A percentile compares a stretch with the other conserved stretches of the same genome.
Conservation (phyloP, 2,888 invertebrate species). For the Drosophila dives region DNA sequence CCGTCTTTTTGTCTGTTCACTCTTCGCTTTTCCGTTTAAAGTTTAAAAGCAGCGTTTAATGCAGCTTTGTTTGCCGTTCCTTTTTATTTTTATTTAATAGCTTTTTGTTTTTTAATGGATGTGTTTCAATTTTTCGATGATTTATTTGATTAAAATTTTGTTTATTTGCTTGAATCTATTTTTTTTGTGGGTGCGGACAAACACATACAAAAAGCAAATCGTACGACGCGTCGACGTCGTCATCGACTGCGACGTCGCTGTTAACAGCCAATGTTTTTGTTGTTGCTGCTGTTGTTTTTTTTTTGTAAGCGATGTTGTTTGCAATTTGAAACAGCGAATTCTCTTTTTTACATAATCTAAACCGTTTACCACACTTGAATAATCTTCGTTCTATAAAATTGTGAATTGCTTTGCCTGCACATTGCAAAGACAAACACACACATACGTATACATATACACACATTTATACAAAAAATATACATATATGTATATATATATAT, state of each 20-base stretch:
- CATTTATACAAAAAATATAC: neutral
- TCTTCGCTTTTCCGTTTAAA: constrained; percentile 36
- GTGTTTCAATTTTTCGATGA: constrained; percentile 31
- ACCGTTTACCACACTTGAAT: constrained; percentile 25
- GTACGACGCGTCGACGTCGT: constrained; percentile 55
- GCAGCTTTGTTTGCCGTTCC: constrained; percentile 38
- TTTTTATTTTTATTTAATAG: constrained; percentile 53
- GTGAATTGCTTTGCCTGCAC: constrained; percentile 66
- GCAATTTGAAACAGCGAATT: constrained; percentile 26
- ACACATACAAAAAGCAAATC: constrained; percentile 59
- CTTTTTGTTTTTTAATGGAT: constrained; percentile 22
- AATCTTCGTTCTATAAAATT: constrained; percentile 43
- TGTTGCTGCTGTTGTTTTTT: constrained; percentile 51
- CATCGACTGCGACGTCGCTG: constrained; percentile 46
- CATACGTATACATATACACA: neutral
- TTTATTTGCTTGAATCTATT: constrained; percentile 42
- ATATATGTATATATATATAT: neutral
- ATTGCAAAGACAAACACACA: constrained; percentile 45
- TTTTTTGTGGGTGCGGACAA: constrained; percentile 65
- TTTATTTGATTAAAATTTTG: constrained; percentile 50
- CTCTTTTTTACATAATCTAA: constrained; percentile 34
- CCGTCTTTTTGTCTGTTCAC: constrained; percentile 55
- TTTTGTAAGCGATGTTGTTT: constrained; percentile 18
- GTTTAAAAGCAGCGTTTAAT: constrained; percentile 37
- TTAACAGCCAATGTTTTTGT: constrained; percentile 44